Base-by-base conservation (phyloP, 1,140 invertebrate species). In the Fragariocoptes setiger region DNA sequence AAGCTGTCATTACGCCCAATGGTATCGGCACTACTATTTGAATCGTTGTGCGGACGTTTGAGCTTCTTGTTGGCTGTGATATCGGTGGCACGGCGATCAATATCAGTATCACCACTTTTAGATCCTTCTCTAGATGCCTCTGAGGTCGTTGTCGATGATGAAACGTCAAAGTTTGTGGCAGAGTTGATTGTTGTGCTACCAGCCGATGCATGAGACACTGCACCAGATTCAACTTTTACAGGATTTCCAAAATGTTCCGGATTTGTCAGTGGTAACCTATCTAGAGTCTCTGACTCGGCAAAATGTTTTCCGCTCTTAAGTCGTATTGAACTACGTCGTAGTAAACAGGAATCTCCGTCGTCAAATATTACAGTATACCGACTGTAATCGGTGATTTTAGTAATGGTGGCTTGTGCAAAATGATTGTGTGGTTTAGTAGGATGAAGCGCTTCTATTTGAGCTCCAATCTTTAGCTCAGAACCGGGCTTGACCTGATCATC, bases 361-460 rank as follows among this genome's bases (percentile, higher is more conserved):
- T 97, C 85, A 65, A 99, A 99, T 2, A 94, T 86, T 56, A 97
- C 88, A 48, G 85, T 94, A 53, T 97, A 97, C 53, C 85, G 82
- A 54, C 83, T 92, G 51, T 74, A 76, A 57, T 95, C 90, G 55
- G 86, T 83, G 45, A 97, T 76, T 58, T 88, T 88, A 19, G 70
- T 78, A 25, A 97, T 78, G n/a, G 73, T 72, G 31, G 76, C 85
- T 55, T 90, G 79, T 31, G 78, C 62, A 51, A 67, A 70, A 39
- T 80, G 73, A 54, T 80, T 80, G 8, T 31, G 25, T 31, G 8
- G 8, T 51, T 74, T 76, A 41, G 85, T 78, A 31, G 71, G 70
- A 54, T 85, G 75, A 47, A 72, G 77, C 0, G 77, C 78, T 61
- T 88, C 77, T 2, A 92, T 76, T 12, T 50, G 45, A 21, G 53